Evolutionary conservation across 2,888 invertebrate species (phyloP).

Genomic region (Cylindroiulus punctatus): DNA sequence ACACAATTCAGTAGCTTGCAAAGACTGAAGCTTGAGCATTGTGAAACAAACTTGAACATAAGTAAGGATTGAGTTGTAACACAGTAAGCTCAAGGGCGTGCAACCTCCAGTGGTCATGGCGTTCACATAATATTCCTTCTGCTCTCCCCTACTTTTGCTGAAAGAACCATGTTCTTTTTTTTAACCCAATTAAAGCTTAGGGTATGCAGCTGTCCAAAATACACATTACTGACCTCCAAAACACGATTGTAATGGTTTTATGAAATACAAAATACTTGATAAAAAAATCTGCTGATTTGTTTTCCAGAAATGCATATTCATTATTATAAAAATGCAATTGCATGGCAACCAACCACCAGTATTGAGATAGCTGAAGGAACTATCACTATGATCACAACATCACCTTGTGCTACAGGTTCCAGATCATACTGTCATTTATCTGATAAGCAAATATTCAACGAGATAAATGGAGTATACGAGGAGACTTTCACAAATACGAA

Average conservation of each 20-base stretch:
- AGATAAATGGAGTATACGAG: background rate
- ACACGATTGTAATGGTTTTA: too few relatives aligned
- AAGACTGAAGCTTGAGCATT: too few relatives aligned
- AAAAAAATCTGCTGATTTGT: too few relatives aligned
- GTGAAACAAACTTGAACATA: too few relatives aligned
- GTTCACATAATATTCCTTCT: background rate
- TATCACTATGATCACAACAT: background rate
- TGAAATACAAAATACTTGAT: too few relatives aligned
- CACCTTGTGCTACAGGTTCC: background rate
- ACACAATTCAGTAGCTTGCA: too few relatives aligned
- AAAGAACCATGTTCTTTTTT: background rate
- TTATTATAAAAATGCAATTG: too few relatives aligned
- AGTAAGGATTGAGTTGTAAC: too few relatives aligned
- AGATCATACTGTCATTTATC: background rate
- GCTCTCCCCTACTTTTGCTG: background rate
- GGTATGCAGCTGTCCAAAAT: too few relatives aligned
- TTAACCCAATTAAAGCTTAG: too few relatives aligned
- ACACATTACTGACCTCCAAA: too few relatives aligned
- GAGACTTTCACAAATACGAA: background rate
- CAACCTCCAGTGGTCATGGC: background rate
- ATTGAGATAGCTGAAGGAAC: background rate
- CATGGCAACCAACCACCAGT: background rate
- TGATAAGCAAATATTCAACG: conserved; percentile 14
- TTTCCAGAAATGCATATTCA: too few relatives aligned
- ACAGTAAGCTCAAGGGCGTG: background rate